Conservation (phyloP, 2,888 invertebrate species). For the Hydropsyche betteni region DNA sequence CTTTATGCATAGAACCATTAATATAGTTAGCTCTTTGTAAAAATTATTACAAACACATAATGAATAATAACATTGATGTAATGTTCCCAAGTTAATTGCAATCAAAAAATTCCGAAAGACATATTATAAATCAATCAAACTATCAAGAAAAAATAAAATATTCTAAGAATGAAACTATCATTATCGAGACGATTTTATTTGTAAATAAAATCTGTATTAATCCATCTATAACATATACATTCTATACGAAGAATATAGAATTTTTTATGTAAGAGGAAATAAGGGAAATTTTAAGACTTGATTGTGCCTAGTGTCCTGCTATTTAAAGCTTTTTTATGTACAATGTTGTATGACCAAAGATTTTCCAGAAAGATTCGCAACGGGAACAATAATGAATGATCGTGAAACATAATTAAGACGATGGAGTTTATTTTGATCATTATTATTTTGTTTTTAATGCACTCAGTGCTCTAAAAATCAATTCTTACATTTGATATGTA, state of each 20-base stretch:
- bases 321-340: constrained; percentile 18
- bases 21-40: not conserved
- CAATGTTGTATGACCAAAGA: constrained; percentile 21
- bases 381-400: constrained; percentile 27
- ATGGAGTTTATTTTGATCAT: not conserved
- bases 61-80: too few relatives aligned
- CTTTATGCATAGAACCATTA: not conserved
- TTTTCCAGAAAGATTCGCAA: constrained; percentile 8
- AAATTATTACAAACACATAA: too few relatives aligned
- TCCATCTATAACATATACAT: not conserved
- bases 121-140: too few relatives aligned
- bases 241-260: not conserved
- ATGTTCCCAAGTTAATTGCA: too few relatives aligned
- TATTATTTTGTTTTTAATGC: not conserved
- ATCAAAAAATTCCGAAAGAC: too few relatives aligned
- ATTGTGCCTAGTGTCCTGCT: constrained; percentile 40
- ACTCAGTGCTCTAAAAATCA: constrained; percentile 10
- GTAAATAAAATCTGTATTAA: not conserved
- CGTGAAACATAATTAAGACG: not conserved
- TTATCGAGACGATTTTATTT: too few relatives aligned
- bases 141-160: too few relatives aligned
- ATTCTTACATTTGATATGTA: constrained; percentile 14
- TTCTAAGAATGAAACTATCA: too few relatives aligned
- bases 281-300: constrained; percentile 40
- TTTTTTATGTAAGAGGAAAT: not conserved